phyloP scores from a whole-genome alignment of 1,140 invertebrate genomes.

The Ectropis grisescens region DNA sequence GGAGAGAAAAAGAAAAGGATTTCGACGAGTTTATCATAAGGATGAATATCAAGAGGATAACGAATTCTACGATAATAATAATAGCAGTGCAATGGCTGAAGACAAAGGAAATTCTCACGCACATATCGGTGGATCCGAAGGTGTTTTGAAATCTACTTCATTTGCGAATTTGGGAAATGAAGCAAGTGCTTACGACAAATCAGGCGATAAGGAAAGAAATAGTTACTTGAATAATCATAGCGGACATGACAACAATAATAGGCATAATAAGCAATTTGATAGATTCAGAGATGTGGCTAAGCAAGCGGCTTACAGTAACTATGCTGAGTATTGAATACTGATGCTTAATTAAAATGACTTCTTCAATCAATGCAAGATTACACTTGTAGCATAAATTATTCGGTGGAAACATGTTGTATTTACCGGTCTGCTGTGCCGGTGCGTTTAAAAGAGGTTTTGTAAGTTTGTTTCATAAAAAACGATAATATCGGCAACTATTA shows the following conservation, averaged over 20 bases:
- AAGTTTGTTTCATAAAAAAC: no score
- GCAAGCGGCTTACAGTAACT: constrained; percentile 24
- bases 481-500: no score
- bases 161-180: constrained; percentile 18
- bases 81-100: constrained; percentile 25
- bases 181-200: constrained; percentile 15
- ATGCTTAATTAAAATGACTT: no score
- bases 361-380: no score
- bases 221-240: constrained; percentile 16
- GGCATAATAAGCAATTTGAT: constrained; percentile 17
- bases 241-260: constrained; percentile 13
- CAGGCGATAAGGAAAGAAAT: constrained; percentile 17
- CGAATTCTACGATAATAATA: constrained; percentile 75
- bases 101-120: constrained; percentile 27
- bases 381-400: no score
- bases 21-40: constrained; percentile 78
- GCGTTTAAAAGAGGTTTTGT: no score
- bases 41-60: constrained; percentile 81
- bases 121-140: constrained; percentile 31
- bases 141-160: constrained; percentile 23
- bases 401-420: no score
- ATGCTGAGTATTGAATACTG: constrained; percentile 30
- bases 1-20: constrained; percentile 76
- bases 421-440: no score
- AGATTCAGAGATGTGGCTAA: constrained; percentile 30